Percentiles rank a stretch among this genome's conserved stretches.
Evolutionary conservation across 2,797 vertebrate genomes (phyloP).

Genomic region (Vespertilio murinus): DNA sequence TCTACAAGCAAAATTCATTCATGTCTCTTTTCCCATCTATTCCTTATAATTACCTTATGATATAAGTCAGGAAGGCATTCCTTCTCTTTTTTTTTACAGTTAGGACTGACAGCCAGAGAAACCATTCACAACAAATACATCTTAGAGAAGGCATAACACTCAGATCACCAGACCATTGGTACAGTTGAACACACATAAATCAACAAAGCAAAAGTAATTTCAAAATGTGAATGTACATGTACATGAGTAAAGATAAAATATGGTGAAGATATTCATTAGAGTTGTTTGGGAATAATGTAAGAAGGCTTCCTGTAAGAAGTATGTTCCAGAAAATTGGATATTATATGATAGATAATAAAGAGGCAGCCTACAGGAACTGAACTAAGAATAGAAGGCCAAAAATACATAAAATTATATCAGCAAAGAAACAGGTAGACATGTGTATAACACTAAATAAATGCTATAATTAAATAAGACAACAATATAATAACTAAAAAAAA

Average conservation of each 20-base stretch:
- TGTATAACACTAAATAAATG: not conserved
- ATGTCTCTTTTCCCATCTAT: not conserved
- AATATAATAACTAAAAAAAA: not conserved
- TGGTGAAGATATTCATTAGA: not conserved
- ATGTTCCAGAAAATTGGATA: not conserved
- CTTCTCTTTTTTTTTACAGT: not conserved
- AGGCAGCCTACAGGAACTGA: not conserved
- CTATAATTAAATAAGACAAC: not conserved
- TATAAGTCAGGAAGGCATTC: not conserved
- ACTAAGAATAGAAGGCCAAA: not conserved
- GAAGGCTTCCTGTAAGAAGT: not conserved
- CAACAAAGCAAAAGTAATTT: not conserved
- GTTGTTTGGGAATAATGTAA: not conserved
- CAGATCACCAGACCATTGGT: not conserved
- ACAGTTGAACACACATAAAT: not conserved
- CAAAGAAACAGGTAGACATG: not conserved
- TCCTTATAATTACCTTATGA: not conserved
- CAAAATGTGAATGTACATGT: not conserved
- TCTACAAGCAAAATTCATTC: slow-evolving; percentile 10
- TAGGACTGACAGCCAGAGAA: not conserved
- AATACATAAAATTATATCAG: not conserved
- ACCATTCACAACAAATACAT: not conserved
- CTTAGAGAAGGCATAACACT: not conserved
- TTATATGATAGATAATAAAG: not conserved
- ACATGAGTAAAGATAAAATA: not conserved